Evolutionary conservation across 2,888 invertebrate species (phyloP).

Genomic region (Hemithea aestivaria): DNA sequence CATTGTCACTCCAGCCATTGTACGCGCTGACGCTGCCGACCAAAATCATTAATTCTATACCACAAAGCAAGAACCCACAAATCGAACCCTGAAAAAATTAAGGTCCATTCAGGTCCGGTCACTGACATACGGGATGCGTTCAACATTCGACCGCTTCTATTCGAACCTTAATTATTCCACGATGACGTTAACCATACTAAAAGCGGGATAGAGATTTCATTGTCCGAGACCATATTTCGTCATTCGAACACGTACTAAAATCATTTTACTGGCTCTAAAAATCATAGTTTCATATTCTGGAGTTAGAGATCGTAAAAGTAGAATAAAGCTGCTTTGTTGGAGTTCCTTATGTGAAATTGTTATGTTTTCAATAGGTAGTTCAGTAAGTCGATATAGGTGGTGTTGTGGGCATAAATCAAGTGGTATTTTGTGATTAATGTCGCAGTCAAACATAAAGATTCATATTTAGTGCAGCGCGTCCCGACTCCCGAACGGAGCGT

Average conservation of each 20-base stretch:
- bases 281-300: constrained; percentile 21
- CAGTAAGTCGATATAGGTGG: constrained; percentile 50
- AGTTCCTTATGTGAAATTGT: constrained; percentile 37
- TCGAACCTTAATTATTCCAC: constrained; percentile 62
- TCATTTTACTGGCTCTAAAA: constrained; percentile 25
- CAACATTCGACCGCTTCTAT: constrained; percentile 51
- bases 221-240: constrained; percentile 12
- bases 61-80: constrained; percentile 78
- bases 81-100: constrained; percentile 71
- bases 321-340: constrained; percentile 54
- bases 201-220: constrained; percentile 8
- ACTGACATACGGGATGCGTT: constrained; percentile 57
- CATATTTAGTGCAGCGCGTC: constrained; percentile 67
- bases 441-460: constrained; percentile 69
- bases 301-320: constrained; percentile 49
- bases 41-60: constrained; percentile 78
- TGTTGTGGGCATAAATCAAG: constrained; percentile 64
- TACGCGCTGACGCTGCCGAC: constrained; percentile 60
- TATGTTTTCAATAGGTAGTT: constrained; percentile 38
- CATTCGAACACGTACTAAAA: constrained; percentile 16
- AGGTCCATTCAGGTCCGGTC: constrained; percentile 67
- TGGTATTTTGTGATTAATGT: constrained; percentile 74
- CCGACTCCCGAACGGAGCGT: constrained; percentile 44
- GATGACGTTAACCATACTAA: constrained; percentile 12
- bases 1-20: constrained; percentile 71